A percentile compares a stretch with the other conserved stretches of the same genome.
Evolutionary conservation across 2,113 vertebrate species (phyloP).

Genomic region (Amphilophus citrinellus): DNA sequence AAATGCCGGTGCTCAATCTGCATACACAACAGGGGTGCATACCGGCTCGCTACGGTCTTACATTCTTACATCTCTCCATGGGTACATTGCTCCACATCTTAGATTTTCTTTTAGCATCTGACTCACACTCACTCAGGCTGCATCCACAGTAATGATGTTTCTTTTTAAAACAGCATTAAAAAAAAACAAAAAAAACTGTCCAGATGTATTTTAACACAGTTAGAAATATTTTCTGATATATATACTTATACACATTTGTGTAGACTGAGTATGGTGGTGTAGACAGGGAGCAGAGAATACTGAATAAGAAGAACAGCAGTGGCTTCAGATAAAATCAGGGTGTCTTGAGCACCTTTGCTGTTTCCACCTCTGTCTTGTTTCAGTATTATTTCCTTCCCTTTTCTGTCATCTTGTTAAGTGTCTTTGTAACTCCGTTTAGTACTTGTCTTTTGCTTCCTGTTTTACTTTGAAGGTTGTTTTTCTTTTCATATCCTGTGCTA

Average conservation of each 20-base stretch:
- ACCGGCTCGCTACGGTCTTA: not conserved
- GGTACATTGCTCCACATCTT: not conserved
- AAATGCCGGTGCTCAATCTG: conserved; percentile 33
- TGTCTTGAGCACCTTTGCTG: not conserved
- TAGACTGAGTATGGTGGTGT: not conserved
- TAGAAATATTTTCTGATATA: not conserved
- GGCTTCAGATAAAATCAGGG: not conserved
- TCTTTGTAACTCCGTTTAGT: not conserved
- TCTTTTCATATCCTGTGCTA: not conserved
- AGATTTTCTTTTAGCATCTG: not conserved
- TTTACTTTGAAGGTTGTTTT: not conserved
- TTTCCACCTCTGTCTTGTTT: not conserved
- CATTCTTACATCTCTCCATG: not conserved
- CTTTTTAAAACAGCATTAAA: not conserved
- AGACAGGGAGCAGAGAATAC: not conserved
- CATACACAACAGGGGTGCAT: conserved; percentile 35
- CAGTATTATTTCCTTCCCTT: not conserved
- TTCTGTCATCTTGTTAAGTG: not conserved
- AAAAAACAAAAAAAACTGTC: not conserved
- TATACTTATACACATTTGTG: not conserved
- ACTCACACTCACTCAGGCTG: not conserved
- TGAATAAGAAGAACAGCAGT: not conserved
- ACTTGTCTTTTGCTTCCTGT: not conserved
- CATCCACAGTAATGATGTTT: not conserved
- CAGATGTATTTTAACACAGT: not conserved